Evolutionary conservation across 2,888 invertebrate species (phyloP).

Genomic region (Meandrusa payeni): DNA sequence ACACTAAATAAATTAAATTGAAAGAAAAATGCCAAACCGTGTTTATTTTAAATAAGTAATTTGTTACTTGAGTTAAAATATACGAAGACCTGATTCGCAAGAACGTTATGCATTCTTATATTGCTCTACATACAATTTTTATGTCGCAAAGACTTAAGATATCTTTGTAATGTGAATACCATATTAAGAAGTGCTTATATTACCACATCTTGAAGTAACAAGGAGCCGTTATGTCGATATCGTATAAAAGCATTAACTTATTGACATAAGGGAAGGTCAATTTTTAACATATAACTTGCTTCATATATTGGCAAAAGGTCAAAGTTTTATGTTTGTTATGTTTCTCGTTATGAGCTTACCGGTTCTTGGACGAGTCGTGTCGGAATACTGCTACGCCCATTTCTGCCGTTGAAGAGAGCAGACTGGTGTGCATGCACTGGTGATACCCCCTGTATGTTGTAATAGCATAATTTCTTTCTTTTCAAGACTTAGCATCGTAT

Average conservation of each 20-base stretch:
- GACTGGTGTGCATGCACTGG: no score
- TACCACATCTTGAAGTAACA: slow-evolving; percentile 20
- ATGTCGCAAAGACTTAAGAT: slow-evolving; percentile 20
- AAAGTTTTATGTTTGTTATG: no score
- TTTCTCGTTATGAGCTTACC: no score
- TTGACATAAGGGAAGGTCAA: slow-evolving; percentile 32
- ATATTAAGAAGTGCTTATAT: slow-evolving; percentile 21
- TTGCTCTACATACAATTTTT: slow-evolving; percentile 20
- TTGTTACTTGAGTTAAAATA: slow-evolving; percentile 9
- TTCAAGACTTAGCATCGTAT: no score
- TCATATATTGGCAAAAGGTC: no score
- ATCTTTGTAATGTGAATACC: slow-evolving; percentile 22
- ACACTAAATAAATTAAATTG: slow-evolving; percentile 11
- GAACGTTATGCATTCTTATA: slow-evolving; percentile 4
- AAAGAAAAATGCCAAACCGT: slow-evolving; percentile 7
- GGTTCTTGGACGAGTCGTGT: no score
- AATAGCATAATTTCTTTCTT: no score
- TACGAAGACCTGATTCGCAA: not conserved
- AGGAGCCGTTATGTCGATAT: slow-evolving; percentile 18
- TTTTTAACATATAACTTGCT: no score
- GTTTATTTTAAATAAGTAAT: slow-evolving; percentile 5
- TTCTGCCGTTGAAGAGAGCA: no score
- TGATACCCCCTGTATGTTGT: no score
- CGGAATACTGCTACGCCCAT: no score
- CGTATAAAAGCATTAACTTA: slow-evolving; percentile 14